These are phyloP conservation scores for Papilio demoleus DNA, from an alignment of 2,888 invertebrate species.

Conservation along the genomic window DNA sequence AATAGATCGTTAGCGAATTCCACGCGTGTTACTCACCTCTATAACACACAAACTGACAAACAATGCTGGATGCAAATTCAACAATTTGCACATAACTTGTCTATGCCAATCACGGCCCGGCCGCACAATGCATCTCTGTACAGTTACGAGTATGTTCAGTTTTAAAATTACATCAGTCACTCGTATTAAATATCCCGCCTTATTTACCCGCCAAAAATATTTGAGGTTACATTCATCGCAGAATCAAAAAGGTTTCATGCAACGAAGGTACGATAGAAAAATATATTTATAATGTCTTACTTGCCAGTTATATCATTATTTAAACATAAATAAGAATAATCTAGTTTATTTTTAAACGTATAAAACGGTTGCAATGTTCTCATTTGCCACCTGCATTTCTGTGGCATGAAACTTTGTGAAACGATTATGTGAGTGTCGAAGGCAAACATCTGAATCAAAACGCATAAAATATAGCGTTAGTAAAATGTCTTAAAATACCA, in stretches of 20 bases:
- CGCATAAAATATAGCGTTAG: neutral
- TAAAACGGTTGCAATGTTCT: conserved; percentile 28
- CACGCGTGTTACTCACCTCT: conserved; percentile 48
- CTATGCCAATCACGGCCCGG: conserved; percentile 49
- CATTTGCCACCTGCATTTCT: conserved; percentile 36
- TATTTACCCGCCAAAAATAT: conserved; percentile 19
- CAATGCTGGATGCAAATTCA: conserved; percentile 52
- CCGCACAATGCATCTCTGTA: conserved; percentile 43
- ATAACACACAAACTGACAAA: conserved; percentile 46
- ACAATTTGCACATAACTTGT: conserved; percentile 48
- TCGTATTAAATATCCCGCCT: conserved; percentile 18
- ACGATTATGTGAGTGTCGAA: conserved; percentile 29
- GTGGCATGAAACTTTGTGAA: conserved; percentile 36
- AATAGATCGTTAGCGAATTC: conserved; percentile 46
- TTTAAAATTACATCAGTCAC: conserved; percentile 33
- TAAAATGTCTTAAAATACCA: neutral
- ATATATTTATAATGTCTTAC: neutral
- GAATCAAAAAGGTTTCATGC: neutral
- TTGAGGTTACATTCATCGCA: neutral
- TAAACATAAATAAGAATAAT: conserved; percentile 16
- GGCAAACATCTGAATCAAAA: conserved; percentile 32
- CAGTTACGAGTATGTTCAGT: conserved; percentile 37
- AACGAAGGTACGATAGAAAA: neutral
- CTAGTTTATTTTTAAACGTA: conserved; percentile 34
- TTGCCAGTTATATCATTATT: conserved; percentile 7